Conservation (phyloP, 2,113 vertebrate species). For the Panthera tigris region DNA sequence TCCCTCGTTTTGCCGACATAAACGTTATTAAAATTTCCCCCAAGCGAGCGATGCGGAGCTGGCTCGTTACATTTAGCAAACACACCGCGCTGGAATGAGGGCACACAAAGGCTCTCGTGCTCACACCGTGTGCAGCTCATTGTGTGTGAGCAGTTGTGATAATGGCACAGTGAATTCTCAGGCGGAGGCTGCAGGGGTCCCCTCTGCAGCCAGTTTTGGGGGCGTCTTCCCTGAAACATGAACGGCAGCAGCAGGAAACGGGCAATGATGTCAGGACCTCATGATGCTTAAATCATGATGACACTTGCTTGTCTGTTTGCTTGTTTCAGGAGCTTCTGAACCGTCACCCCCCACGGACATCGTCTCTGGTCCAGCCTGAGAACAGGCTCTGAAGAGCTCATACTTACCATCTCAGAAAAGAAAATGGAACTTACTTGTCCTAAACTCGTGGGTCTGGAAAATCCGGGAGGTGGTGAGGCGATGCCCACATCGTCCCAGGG, state of each 20-base stretch:
- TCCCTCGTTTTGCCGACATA: not conserved
- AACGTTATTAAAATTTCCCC: not conserved
- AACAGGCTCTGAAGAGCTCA: not conserved
- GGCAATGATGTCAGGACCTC: not conserved
- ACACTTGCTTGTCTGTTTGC: not conserved
- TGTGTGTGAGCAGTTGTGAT: not conserved
- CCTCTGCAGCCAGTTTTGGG: not conserved
- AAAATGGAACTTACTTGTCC: not conserved
- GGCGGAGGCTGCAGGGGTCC: not conserved
- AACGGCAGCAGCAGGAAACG: not conserved
- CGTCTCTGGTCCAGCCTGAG: not conserved
- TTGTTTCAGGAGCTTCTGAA: not conserved
- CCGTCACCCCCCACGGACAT: not conserved
- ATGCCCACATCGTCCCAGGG: no score
- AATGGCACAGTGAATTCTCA: not conserved
- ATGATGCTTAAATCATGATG: not conserved
- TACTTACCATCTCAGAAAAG: not conserved
- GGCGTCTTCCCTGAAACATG: not conserved
- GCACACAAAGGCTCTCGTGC: rapidly evolving
- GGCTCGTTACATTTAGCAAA: not conserved
- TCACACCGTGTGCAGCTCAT: not conserved
- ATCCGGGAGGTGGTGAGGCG: not conserved
- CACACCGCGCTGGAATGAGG: not conserved
- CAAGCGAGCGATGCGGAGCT: not conserved
- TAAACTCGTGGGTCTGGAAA: not conserved